Conservation (phyloP, 2,888 invertebrate species). For the Lobophora halterata region DNA sequence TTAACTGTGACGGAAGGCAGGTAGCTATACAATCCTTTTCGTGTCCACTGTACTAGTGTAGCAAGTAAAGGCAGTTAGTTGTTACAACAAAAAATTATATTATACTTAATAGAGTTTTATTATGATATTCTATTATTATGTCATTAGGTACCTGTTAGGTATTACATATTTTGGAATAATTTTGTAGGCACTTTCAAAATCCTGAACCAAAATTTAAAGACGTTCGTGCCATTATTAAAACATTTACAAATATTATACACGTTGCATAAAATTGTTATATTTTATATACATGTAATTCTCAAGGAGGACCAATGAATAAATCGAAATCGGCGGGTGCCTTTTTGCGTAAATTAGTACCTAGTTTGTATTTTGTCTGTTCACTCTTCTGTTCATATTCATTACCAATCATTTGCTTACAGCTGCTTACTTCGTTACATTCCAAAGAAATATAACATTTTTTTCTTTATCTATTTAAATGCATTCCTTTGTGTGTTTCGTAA, state of each 20-base stretch:
- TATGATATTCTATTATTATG: slow-evolving; percentile 36
- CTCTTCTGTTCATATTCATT: slow-evolving; percentile 29
- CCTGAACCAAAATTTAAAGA: slow-evolving; percentile 36
- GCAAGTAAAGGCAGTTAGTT: slow-evolving; percentile 13
- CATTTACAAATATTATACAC: slow-evolving; percentile 37
- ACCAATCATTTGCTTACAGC: slow-evolving; percentile 28
- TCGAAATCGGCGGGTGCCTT: slow-evolving; percentile 64
- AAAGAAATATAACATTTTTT: slow-evolving; percentile 60
- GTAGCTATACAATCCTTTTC: slow-evolving; percentile 2
- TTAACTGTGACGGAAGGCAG: slow-evolving; percentile 37
- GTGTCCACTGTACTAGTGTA: slow-evolving; percentile 9
- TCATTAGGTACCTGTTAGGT: slow-evolving; percentile 40
- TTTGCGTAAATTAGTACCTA: slow-evolving; percentile 54
- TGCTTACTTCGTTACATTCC: slow-evolving; percentile 73
- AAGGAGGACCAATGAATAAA: slow-evolving; percentile 62
- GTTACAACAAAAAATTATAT: slow-evolving; percentile 30
- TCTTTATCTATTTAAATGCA: slow-evolving; percentile 59
- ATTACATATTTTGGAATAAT: slow-evolving; percentile 36
- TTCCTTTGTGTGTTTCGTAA: slow-evolving; percentile 56
- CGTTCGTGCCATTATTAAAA: slow-evolving; percentile 43
- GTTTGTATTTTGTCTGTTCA: slow-evolving; percentile 44
- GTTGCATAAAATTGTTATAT: slow-evolving; percentile 42
- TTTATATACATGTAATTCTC: slow-evolving; percentile 49
- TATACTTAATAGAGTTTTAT: slow-evolving; percentile 33
- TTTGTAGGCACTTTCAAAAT: slow-evolving; percentile 41